Percentiles rank a stretch among this genome's conserved stretches.
These are phyloP conservation scores for Scolopax rusticola DNA, from an alignment of 2,797 vertebrate species.

Conservation along the genomic window DNA sequence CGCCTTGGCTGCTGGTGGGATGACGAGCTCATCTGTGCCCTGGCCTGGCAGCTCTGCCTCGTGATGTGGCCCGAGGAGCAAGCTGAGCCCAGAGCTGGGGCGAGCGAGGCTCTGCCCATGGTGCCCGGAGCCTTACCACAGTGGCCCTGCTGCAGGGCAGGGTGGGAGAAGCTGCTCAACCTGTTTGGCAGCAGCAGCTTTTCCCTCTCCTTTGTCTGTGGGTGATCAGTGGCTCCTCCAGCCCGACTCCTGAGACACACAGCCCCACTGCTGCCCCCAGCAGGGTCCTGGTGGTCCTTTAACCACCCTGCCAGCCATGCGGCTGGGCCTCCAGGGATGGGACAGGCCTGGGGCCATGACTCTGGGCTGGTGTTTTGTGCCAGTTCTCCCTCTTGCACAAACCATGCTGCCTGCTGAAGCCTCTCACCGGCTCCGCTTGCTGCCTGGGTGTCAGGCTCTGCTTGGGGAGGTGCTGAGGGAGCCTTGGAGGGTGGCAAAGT, in stretches of 20 bases:
- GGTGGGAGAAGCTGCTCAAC: background rate
- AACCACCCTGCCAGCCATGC: fast-evolving
- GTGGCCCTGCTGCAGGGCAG: background rate
- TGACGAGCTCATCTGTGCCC: fast-evolving
- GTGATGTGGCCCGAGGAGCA: fast-evolving
- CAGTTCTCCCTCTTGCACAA: background rate
- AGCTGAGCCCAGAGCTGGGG: background rate
- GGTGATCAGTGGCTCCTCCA: fast-evolving
- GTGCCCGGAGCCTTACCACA: background rate
- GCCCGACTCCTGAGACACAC: background rate
- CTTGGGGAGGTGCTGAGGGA: background rate
- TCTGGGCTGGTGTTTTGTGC: background rate
- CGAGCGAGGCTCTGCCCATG: background rate
- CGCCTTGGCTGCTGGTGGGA: fast-evolving
- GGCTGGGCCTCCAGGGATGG: fast-evolving
- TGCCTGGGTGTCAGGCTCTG: background rate
- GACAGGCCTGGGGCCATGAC: fast-evolving
- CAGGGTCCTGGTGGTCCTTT: background rate
- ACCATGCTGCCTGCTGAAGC: fast-evolving
- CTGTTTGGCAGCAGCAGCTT: constrained; percentile 6
- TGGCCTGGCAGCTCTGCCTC: fast-evolving
- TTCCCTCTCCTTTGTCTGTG: background rate
- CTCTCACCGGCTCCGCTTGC: background rate
- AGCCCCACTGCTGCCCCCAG: background rate
- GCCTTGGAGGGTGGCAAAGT: background rate